Conservation (phyloP, 2,113 vertebrate species). For the Chaetodon trifascialis region DNA sequence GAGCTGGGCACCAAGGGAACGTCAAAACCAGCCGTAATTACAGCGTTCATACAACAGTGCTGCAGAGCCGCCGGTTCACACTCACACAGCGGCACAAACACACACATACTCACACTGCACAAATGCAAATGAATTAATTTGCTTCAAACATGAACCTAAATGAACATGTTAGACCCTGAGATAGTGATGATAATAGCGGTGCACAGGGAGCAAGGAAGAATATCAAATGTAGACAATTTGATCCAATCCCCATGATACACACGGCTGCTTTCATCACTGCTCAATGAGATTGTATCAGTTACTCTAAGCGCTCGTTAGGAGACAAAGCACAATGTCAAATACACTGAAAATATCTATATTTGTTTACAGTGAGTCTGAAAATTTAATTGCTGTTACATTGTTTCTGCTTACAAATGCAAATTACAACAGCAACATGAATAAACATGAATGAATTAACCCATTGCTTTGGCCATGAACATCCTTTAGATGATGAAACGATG, state of each 20-base stretch:
- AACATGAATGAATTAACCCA: conserved; percentile 56
- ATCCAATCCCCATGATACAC: conserved; percentile 43
- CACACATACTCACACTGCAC: conserved; percentile 17
- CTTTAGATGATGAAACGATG: conserved; percentile 35
- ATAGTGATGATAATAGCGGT: conserved; percentile 42
- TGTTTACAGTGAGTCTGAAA: conserved; percentile 28
- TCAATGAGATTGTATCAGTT: conserved; percentile 10
- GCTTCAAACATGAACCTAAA: conserved; percentile 58
- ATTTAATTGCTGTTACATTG: conserved; percentile 15
- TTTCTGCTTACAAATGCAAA: conserved; percentile 25
- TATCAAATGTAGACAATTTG: conserved; percentile 52
- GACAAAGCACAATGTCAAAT: conserved; percentile 27
- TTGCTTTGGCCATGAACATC: conserved; percentile 48
- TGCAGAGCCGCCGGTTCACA: conserved; percentile 5
- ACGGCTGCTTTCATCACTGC: conserved; percentile 41
- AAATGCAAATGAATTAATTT: conserved; percentile 56
- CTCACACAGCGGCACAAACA: conserved; percentile 1
- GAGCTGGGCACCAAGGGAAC: conserved; percentile 46
- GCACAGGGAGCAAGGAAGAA: conserved; percentile 39
- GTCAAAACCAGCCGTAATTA: conserved; percentile 62
- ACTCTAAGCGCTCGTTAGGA: conserved; percentile 24
- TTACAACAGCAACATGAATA: conserved; percentile 38
- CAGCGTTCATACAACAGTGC: conserved; percentile 23
- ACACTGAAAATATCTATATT: conserved; percentile 40
- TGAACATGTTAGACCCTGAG: conserved; percentile 57